Evolutionary conservation across 2,113 vertebrate genomes (phyloP).

Genomic region (Equus przewalskii): DNA sequence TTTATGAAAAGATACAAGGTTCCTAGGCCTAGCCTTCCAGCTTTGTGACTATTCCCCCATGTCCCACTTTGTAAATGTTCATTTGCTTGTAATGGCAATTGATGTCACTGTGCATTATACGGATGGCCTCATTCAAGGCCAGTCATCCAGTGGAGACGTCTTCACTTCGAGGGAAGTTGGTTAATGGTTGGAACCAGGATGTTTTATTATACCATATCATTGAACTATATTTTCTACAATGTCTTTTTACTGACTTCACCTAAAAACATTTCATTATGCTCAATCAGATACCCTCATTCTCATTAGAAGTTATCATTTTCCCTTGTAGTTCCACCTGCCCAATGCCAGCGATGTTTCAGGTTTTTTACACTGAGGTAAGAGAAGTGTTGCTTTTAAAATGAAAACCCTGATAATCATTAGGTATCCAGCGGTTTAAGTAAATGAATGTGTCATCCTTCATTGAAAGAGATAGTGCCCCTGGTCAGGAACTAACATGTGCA

Average conservation of each 20-base stretch:
- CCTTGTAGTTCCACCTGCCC: not conserved
- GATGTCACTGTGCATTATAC: slow-evolving; percentile 84
- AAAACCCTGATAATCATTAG: slow-evolving; percentile 14
- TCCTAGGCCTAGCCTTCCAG: slow-evolving; percentile 50
- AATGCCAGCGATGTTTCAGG: not conserved
- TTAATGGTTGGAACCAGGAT: slow-evolving; percentile 76
- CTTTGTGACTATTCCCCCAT: slow-evolving; percentile 75
- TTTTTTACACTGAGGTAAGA: not conserved
- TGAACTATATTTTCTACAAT: slow-evolving; percentile 75
- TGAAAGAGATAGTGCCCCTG: not conserved
- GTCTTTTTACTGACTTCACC: slow-evolving; percentile 76
- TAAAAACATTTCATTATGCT: slow-evolving; percentile 76
- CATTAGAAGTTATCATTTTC: slow-evolving; percentile 68
- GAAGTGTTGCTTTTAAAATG: slow-evolving; percentile 43
- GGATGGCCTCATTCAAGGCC: slow-evolving; percentile 86
- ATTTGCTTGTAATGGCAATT: slow-evolving; percentile 87
- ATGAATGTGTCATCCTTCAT: not conserved
- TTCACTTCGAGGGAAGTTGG: slow-evolving; percentile 79
- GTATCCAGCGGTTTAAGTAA: slow-evolving; percentile 16
- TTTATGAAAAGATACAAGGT: slow-evolving; percentile 51
- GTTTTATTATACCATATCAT: slow-evolving; percentile 62
- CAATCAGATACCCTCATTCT: slow-evolving; percentile 66
- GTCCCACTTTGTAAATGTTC: slow-evolving; percentile 85
- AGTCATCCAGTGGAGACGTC: slow-evolving; percentile 85
- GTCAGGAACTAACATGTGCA: not conserved